Evolutionary conservation across 1,140 invertebrate species (phyloP).

Genomic region (Drosophila paulistorum): DNA sequence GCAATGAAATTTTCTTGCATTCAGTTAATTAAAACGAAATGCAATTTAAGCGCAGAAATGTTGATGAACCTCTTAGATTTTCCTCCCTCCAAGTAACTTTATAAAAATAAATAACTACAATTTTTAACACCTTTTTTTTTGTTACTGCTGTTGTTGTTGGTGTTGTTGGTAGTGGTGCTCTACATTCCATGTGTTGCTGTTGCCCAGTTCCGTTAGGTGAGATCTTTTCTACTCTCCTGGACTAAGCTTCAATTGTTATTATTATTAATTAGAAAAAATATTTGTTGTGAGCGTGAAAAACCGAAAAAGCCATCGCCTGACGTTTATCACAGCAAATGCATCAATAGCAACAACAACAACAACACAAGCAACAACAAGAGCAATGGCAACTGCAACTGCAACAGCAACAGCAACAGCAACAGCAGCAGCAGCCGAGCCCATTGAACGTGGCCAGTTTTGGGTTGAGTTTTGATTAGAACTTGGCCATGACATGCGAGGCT

Average conservation of each 20-base stretch:
- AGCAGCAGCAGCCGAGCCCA: conserved; percentile 3
- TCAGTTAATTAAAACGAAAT: conserved; percentile 59
- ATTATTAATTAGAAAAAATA: conserved; percentile 68
- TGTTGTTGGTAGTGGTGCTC: no score
- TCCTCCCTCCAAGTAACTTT: no score
- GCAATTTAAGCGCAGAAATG: conserved; percentile 45
- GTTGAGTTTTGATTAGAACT: conserved; percentile 48
- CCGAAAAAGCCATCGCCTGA: conserved; percentile 45
- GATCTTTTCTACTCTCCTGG: conserved; percentile 19
- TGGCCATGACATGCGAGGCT: conserved; percentile 53
- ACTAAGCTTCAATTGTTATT: conserved; percentile 60
- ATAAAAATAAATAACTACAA: conserved; percentile 16
- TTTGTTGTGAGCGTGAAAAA: conserved; percentile 44
- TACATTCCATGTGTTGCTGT: conserved; percentile 27
- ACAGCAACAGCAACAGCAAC: background rate
- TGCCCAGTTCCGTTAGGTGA: conserved; percentile 48
- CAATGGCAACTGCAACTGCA: conserved; percentile 16
- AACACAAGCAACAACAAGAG: conserved; percentile 30
- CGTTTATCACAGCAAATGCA: conserved; percentile 48
- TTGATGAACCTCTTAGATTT: conserved; percentile 55
- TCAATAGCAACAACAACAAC: conserved; percentile 31
- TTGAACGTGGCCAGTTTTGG: conserved; percentile 9
- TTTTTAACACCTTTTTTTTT: conserved; percentile 14
- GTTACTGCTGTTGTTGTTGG: no score
- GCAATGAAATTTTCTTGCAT: conserved; percentile 14